Evolutionary conservation across 2,113 vertebrate species (phyloP).

Genomic region (Otolemur garnettii): DNA sequence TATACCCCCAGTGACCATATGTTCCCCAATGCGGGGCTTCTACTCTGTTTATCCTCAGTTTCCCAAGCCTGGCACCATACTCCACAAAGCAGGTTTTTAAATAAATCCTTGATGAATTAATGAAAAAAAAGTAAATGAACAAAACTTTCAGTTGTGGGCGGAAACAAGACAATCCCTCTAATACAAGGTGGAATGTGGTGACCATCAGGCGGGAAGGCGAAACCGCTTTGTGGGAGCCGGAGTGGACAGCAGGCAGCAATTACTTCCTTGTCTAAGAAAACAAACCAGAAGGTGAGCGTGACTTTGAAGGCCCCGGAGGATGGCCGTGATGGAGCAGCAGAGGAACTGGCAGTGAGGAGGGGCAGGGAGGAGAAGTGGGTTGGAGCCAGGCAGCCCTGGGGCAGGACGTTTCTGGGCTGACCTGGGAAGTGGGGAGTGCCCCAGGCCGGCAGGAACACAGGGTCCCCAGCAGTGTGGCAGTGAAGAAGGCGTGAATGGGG

Average conservation of each 20-base stretch:
- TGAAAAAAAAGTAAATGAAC: background rate
- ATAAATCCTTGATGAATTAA: background rate
- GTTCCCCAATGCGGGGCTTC: background rate
- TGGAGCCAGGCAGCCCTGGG: background rate
- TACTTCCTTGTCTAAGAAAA: background rate
- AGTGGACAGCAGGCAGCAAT: background rate
- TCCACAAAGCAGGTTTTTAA: background rate
- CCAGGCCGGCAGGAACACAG: background rate
- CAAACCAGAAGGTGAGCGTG: background rate
- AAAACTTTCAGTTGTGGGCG: background rate
- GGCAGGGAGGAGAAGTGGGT: fast-evolving
- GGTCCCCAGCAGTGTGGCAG: background rate
- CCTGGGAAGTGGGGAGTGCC: background rate
- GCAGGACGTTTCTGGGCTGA: background rate
- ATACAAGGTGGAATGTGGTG: too few relatives aligned
- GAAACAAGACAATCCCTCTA: background rate
- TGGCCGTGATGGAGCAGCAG: background rate
- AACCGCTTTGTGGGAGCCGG: background rate
- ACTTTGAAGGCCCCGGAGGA: background rate
- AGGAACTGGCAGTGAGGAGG: background rate
- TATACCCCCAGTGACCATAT: background rate
- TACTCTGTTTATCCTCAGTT: background rate
- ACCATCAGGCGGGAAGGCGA: background rate
- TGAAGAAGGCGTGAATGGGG: background rate
- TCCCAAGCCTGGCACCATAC: background rate